Conservation (phyloP, 1,140 invertebrate species). For the Cotesia vestalis region DNA sequence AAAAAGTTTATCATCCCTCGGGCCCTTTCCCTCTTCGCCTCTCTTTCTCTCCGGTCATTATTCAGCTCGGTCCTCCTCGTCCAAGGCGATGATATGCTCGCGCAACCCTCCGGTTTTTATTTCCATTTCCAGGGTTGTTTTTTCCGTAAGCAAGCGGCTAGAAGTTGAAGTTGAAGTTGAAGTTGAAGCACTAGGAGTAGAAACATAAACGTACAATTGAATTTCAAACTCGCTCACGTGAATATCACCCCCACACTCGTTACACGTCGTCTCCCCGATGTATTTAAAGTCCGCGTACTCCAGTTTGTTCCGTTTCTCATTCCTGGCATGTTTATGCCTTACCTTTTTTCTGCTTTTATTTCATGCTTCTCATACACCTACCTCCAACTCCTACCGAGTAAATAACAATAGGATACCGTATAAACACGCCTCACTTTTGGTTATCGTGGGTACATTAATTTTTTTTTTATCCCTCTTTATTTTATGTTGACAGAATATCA, state of each 20-base stretch:
- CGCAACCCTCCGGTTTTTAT: no score
- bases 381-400: no score
- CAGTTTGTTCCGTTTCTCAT: no score
- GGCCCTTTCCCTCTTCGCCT: neutral
- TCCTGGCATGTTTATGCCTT: no score
- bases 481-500: no score
- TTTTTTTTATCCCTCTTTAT: no score
- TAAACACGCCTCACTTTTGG: no score
- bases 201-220: slow-evolving; percentile 47
- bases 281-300: neutral
- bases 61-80: slow-evolving; percentile 41
- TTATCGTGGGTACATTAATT: no score
- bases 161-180: neutral
- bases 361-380: no score
- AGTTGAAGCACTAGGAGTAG: neutral
- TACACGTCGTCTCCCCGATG: slow-evolving; percentile 29
- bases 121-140: no score
- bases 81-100: slow-evolving; percentile 50
- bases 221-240: slow-evolving; percentile 40
- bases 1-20: slow-evolving; percentile 22
- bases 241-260: slow-evolving; percentile 28
- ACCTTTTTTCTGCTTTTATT: no score
- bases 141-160: neutral
- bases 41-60: slow-evolving; percentile 11
- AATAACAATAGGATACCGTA: no score